Evolutionary conservation across 2,113 vertebrate genomes (phyloP), one percentile per base, ranked within the genome.

Genomic region (Sceloporus undulatus): DNA sequence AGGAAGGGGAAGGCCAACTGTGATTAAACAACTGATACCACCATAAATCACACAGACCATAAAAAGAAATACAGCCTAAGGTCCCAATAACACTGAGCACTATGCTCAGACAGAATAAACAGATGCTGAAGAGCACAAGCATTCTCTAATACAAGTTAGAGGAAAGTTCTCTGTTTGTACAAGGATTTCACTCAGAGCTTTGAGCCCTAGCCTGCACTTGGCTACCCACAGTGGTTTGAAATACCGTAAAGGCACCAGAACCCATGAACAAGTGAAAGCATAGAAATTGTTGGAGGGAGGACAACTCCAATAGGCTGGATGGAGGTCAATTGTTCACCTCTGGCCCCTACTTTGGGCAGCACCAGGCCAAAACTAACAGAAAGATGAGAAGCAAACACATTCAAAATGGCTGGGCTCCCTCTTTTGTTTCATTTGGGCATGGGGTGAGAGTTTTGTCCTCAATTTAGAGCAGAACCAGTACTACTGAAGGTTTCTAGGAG

Each of bases 31-130:
- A 91, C 82, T 87, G 90, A 91, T 81, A 84, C 0, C 0, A 34
- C 85, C 86, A 93, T 94, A 95, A 95, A 93, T 94, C 94, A 92
- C n/a, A 21, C 90, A 29, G 88, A 40, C 74, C 90, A 78, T 91
- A 18, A 91, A 92, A 93, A 91, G 66, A 82, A 86, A 48, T 34
- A 87, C 79, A 94, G 89, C 87, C 82, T 84, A 88, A 88, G 86
- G 83, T 92, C 76, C 89, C 93, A 87, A 25, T 1, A 78, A 6
- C 1, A 48, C 0, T 0, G 3, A 82, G 81, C 40, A 80, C 86
- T 91, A 48, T 40, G 82, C 19, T 23, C 85, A 84, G 88, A 80
- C 82, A 85, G 1, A 25, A 48, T 34, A 91, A 78, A 21, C 88
- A 27, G 59, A 48, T 14, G n/a, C 76, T 48, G 25, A 23, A 76